These are phyloP conservation scores for Vulpes ferrilata DNA, from an alignment of 2,113 vertebrate species.

Conservation along the genomic window DNA sequence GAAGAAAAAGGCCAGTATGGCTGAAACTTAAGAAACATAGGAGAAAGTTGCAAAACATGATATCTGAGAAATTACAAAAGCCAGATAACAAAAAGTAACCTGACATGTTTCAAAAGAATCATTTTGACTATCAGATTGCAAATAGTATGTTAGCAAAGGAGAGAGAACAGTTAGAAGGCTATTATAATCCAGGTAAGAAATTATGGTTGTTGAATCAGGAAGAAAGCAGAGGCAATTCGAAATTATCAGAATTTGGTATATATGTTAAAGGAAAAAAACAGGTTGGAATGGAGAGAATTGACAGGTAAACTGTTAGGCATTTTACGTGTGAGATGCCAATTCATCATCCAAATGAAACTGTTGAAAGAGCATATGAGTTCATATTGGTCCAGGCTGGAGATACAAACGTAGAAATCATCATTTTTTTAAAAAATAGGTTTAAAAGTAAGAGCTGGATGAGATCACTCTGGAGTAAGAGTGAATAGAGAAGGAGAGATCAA, in stretches of 20 bases:
- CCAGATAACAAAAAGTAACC: background rate
- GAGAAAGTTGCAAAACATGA: background rate
- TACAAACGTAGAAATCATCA: background rate
- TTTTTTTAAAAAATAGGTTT: constrained; percentile 1
- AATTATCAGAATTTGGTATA: background rate
- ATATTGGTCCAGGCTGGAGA: background rate
- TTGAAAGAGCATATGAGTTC: background rate
- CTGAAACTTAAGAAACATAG: background rate
- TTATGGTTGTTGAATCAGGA: background rate
- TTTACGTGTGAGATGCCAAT: background rate
- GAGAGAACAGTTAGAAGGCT: background rate
- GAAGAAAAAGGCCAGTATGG: background rate
- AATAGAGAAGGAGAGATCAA: background rate
- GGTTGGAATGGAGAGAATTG: background rate
- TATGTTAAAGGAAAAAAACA: background rate
- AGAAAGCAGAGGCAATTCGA: background rate
- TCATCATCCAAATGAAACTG: background rate
- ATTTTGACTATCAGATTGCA: background rate
- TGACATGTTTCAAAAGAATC: background rate
- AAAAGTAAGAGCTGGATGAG: background rate
- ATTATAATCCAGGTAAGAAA: background rate
- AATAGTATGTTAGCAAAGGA: background rate
- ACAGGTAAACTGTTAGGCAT: background rate
- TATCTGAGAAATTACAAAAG: background rate
- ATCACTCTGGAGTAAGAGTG: background rate